Percentiles rank a stretch among this genome's conserved stretches.
phyloP scores from a whole-genome alignment of 2,888 invertebrate genomes.

The Phaonia tiefii region DNA sequence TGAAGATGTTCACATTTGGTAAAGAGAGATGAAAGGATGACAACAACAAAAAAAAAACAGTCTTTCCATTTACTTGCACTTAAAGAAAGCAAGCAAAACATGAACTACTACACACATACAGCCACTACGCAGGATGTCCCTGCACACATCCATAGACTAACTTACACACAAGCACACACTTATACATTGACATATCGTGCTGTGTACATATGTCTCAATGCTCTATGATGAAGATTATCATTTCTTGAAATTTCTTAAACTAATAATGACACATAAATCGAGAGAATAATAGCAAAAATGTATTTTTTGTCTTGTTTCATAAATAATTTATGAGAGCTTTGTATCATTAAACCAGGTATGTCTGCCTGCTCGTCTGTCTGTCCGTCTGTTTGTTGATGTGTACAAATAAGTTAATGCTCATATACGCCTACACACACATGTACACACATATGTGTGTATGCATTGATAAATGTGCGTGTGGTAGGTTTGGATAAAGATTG shows the following conservation, averaged over 20 bases:
- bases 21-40: neutral
- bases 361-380: neutral
- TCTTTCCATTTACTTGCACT: constrained; percentile 2
- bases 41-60: constrained; percentile 10
- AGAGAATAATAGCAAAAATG: neutral
- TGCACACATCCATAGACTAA: too few species aligned
- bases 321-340: constrained; percentile 26
- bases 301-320: neutral
- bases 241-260: constrained; percentile 13
- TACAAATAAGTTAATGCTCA: constrained; percentile 4
- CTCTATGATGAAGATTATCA: neutral
- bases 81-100: neutral
- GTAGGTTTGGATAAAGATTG: neutral
- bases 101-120: too few species aligned
- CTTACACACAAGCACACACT: too few species aligned
- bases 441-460: neutral
- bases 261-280: neutral
- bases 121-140: too few species aligned
- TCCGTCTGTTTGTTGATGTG: neutral
- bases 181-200: too few species aligned
- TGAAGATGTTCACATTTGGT: neutral
- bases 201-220: neutral
- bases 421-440: neutral
- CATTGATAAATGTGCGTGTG: neutral
- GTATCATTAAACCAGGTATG: neutral